Conservation (phyloP, 2,113 vertebrate species). For the Actenoides lindsayi region DNA sequence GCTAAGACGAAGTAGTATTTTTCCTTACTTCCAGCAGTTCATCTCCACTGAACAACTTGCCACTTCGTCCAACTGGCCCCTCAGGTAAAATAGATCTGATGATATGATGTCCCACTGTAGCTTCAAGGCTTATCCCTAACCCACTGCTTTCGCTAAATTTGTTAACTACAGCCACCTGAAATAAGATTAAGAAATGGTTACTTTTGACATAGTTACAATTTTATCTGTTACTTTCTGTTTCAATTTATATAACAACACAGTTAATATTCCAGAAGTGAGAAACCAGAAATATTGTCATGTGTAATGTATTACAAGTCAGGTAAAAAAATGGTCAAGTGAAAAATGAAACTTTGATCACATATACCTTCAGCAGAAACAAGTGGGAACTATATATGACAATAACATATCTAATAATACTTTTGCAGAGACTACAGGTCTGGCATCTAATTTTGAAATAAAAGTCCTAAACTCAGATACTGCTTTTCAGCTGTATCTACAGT, state of each 20-base stretch:
- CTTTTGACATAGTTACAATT: not conserved
- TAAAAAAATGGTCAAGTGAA: not conserved
- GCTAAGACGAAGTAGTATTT: not conserved
- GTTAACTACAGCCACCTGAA: slow-evolving; percentile 90
- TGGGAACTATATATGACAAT: not conserved
- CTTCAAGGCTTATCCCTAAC: slow-evolving; percentile 94
- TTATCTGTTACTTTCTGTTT: not conserved
- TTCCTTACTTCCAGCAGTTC: slow-evolving; percentile 91
- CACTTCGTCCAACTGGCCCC: slow-evolving; percentile 91
- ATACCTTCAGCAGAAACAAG: not conserved
- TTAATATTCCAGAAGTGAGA: not conserved
- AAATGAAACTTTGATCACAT: not conserved
- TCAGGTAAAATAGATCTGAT: slow-evolving; percentile 94
- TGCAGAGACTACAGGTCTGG: not conserved
- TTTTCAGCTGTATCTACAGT: not conserved
- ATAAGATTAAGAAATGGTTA: not conserved
- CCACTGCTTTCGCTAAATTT: slow-evolving; percentile 95
- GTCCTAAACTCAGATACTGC: not conserved
- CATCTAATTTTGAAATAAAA: not conserved
- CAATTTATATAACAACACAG: not conserved
- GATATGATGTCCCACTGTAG: slow-evolving; percentile 90
- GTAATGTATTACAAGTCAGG: not conserved
- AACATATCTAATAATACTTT: not conserved
- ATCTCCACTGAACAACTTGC: slow-evolving; percentile 92
- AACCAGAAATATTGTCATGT: not conserved